Base-by-base conservation (phyloP, 1,140 invertebrate species). In the Neotoxoptera formosana region DNA sequence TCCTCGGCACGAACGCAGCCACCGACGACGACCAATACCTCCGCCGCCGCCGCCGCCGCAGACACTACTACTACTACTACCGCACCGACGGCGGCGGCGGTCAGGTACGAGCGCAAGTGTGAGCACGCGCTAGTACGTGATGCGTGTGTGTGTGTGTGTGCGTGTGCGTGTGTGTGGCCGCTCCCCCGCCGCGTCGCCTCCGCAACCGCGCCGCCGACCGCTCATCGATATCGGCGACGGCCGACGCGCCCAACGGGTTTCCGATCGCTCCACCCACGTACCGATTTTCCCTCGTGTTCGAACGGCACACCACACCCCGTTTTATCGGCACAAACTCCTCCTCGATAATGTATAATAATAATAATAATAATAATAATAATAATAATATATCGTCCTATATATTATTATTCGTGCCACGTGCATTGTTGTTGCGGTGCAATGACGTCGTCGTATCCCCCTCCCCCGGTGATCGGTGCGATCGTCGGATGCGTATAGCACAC, bases 261-360 rank as follows among this genome's bases (percentile, higher is more conserved):
- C 91, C 91, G 91, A 93, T 93, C 91, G 91, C 91, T 93, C 91
- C 91, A 93, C 91, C 91, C 91, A 93, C 91, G 91, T 90, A 93
- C 91, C 91, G 91, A 84, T 84, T 93, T 93, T 93, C 81, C 91
- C 91, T 83, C 60, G 60, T n/a, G 60, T 76, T 76, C 67, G 91
- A 83, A 90, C 17, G 25, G 84, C n/a, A 93, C 34, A 93, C 91
- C 91, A 93, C 91, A 93, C 91, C 91, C 91, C 91, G 51, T 93
- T 93, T 86, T 84, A 93, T 93, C 91, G 91, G 91, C 34, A 45
- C 81, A 93, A 93, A 93, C 91, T 93, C 91, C 91, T 93, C 91
- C 91, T 93, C 91, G 76, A 84, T 93, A 84, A 41, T 41, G 4
- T 41, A 41, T 41, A 41, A 41, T 41, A 41, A 41, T 41, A 41